Conservation (phyloP, 2,888 invertebrate genomes). For the Hyles lineata region DNA sequence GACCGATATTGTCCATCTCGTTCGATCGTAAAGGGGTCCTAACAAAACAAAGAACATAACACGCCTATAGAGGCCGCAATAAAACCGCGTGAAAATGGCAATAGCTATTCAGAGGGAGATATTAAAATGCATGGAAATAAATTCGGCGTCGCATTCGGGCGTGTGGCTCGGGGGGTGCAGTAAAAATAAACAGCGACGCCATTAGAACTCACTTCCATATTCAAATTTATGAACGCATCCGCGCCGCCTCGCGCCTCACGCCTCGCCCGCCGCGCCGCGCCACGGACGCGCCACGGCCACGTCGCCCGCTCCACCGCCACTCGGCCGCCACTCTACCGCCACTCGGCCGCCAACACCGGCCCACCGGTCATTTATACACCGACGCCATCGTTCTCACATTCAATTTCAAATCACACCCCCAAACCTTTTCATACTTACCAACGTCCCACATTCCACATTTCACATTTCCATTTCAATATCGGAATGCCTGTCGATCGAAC, state of each 20-base stretch:
- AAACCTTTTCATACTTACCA: constrained; percentile 39
- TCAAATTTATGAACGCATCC: constrained; percentile 84
- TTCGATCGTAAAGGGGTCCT: constrained; percentile 72
- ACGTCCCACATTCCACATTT: not conserved
- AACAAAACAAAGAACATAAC: constrained; percentile 73
- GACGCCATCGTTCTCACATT: constrained; percentile 74
- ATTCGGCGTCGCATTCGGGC: constrained; percentile 86
- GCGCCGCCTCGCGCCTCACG: constrained; percentile 53
- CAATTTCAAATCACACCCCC: constrained; percentile 77
- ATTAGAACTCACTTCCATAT: constrained; percentile 86
- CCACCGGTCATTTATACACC: constrained; percentile 67
- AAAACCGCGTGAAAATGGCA: constrained; percentile 84
- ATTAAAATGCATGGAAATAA: constrained; percentile 86
- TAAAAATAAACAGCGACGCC: constrained; percentile 86
- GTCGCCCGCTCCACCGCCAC: constrained; percentile 1
- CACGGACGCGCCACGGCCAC: constrained; percentile 46
- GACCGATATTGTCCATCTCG: constrained; percentile 69
- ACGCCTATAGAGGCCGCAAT: constrained; percentile 73
- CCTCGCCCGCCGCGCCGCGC: not conserved
- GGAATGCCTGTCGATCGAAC: not conserved
- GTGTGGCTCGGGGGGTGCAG: constrained; percentile 83
- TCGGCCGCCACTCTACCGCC: not conserved
- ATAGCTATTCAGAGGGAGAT: constrained; percentile 84
- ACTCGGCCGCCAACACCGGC: constrained; percentile 40
- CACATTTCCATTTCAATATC: constrained; percentile 15